Evolutionary conservation across 2,113 vertebrate genomes (phyloP), one percentile per base, ranked within the genome.

Genomic region (Colaptes auratus): DNA sequence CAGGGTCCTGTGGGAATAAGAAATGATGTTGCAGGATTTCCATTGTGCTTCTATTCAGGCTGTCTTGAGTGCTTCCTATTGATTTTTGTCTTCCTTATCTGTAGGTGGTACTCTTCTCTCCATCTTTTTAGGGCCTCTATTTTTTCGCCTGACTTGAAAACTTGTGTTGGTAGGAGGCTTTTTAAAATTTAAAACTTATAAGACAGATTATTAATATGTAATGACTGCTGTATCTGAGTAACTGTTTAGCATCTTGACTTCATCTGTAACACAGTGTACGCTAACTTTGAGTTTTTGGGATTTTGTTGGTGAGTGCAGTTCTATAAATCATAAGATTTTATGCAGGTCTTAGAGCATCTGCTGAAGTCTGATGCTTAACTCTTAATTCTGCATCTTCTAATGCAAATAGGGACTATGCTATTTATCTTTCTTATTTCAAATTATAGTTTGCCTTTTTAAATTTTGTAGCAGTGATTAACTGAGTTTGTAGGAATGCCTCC

Each of bases 351-450:
- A n/a, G 9, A 78, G 10, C 44, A 39, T 77, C 69, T 80, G 4
- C 27, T 76, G 33, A 30, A 5, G 18, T 58, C 78, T 82, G 69
- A 50, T 0, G 0, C 9, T 66, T 86, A 6, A 12, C 3, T 63
- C n/a, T 73, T 85, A 70, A 60, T 80, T 84, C 36, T 3, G 1
- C 17, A 6, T 72, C 17, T 71, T 74, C 28, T 73, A 44, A 39
- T 52, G 25, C 10, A 59, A 53, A 33, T 8, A 74, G 31, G 8
- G 15, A 31, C 6, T 30, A 30, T 20, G 20, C 16, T 39, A 27
- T 31, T 72, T 44, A 15, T 4, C 9, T 55, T 72, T 67, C 64
- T 52, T 4, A 17, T 56, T 33, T 25, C 14, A 36, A 59, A 7
- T 53, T 90, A 56, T 39, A 50, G 28, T 78, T 85, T 69, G 6